Base-by-base conservation (phyloP, 2,797 vertebrate species). In the Scyliorhinus canicula region DNA sequence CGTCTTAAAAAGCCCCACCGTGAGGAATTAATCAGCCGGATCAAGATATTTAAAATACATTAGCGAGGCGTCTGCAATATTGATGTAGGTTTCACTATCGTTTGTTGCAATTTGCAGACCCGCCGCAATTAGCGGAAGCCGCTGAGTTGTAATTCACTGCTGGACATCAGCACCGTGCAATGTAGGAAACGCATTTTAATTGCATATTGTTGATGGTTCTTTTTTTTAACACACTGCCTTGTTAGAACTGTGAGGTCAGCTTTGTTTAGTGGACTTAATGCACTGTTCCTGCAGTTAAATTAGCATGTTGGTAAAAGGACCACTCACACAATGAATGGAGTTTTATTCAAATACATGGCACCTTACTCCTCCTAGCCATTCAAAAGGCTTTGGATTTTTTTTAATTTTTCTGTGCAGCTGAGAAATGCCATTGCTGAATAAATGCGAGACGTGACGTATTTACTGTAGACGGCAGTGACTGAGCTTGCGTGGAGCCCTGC, bases 371-470 rank as follows among this genome's bases (percentile, higher is more conserved):
- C 93, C 90, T 93, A 28, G 50, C 63, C 31, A 63, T 28, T 47
- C 24, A 52, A 52, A 50, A 47, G 47, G 24, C n/a, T 94, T 74
- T 12, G 7, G 63, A 31, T 71, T 71, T 52, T 3, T 71, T 52
- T 3, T 52, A 35, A 55, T 14, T 60, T 31, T 31, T 94, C 74
- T 52, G 14, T 74, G 93, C 52, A 35, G n/a, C 44, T 40, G 28
- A 24, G 47, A 93, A 93, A 94, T 94, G 50, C 93, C 93, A 52
- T 94, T 94, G 55, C 67, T 94, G 67, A 74, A 69, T 94, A 74
- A 31, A 71, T 94, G 16, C 69, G 71, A 94, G 47, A 94, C 35
- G 93, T 94, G 93, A 94, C 93, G 93, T 94, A 6, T 94, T 94
- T 94, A 55, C 35, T 74, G 52, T 71, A 35, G 50, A 52, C 67